Conservation (phyloP, 2,113 vertebrate species). For the Trinectes maculatus region DNA sequence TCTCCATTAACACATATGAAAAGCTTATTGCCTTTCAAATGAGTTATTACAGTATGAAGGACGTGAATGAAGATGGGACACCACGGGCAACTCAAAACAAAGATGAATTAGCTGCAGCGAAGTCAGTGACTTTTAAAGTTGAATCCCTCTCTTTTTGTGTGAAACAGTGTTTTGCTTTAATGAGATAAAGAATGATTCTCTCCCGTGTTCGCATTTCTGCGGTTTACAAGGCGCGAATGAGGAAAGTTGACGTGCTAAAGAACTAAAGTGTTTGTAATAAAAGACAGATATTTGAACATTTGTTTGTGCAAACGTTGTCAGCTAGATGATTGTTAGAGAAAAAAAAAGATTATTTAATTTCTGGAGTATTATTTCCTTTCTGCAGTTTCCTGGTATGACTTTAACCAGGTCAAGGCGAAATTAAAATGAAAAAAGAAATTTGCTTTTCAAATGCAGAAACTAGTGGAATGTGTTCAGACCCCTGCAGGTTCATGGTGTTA, state of each 20-base stretch:
- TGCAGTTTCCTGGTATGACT: neutral
- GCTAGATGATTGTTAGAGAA: no score
- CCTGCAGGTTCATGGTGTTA: no score
- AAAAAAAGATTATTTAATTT: conserved; percentile 8
- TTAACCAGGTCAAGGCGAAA: neutral
- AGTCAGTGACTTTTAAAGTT: neutral
- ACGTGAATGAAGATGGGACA: conserved; percentile 34
- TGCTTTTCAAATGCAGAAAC: neutral
- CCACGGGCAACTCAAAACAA: conserved; percentile 26
- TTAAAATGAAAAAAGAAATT: neutral
- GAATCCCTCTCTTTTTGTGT: conserved; percentile 5
- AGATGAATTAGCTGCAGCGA: conserved; percentile 33
- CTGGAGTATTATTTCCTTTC: neutral
- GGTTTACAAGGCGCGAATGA: conserved; percentile 2
- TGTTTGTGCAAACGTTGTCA: neutral
- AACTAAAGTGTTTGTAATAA: neutral
- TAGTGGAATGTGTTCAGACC: neutral
- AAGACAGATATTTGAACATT: neutral
- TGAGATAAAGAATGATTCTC: neutral
- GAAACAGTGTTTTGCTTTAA: conserved; percentile 8
- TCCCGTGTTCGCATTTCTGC: neutral
- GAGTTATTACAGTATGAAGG: conserved; percentile 53
- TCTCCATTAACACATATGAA: conserved; percentile 64
- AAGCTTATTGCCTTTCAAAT: conserved; percentile 61
- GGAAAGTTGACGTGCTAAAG: neutral